Evolutionary conservation across 1,140 invertebrate species (phyloP).

Genomic region (Apis laboriosa): DNA sequence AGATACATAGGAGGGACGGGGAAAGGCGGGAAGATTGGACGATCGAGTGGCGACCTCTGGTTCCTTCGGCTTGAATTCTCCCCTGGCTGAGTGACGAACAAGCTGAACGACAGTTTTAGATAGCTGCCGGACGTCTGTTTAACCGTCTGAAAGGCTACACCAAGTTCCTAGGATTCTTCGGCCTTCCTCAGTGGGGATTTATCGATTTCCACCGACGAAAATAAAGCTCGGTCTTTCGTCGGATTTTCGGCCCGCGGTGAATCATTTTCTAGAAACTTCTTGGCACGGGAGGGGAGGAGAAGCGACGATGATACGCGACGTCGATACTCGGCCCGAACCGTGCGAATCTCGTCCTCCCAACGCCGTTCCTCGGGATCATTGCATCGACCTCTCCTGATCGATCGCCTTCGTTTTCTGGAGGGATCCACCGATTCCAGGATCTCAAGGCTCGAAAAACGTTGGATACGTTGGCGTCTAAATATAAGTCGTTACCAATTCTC

Average conservation of each 20-base stretch:
- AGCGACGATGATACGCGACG: no score
- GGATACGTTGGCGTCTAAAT: conserved; percentile 3
- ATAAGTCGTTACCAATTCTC: conserved; percentile 10
- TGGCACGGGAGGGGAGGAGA: background rate
- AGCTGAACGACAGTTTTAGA: background rate
- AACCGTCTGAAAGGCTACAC: background rate
- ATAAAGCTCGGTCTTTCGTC: background rate
- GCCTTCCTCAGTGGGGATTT: background rate
- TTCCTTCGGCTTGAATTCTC: background rate
- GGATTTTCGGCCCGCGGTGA: background rate
- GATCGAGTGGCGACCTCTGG: background rate
- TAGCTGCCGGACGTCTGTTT: background rate
- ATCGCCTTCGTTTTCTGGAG: no score
- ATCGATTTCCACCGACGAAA: background rate
- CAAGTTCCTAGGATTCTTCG: background rate
- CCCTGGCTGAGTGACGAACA: background rate
- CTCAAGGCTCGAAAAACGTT: background rate
- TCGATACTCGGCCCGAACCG: no score
- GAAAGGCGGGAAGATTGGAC: background rate
- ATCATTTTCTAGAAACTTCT: background rate
- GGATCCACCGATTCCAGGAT: background rate
- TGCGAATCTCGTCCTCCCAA: no score
- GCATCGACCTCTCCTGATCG: background rate
- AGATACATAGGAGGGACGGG: no score
- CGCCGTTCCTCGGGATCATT: no score